phyloP scores from a whole-genome alignment of 2,888 invertebrate genomes.

The Ecliptopera silaceata region DNA sequence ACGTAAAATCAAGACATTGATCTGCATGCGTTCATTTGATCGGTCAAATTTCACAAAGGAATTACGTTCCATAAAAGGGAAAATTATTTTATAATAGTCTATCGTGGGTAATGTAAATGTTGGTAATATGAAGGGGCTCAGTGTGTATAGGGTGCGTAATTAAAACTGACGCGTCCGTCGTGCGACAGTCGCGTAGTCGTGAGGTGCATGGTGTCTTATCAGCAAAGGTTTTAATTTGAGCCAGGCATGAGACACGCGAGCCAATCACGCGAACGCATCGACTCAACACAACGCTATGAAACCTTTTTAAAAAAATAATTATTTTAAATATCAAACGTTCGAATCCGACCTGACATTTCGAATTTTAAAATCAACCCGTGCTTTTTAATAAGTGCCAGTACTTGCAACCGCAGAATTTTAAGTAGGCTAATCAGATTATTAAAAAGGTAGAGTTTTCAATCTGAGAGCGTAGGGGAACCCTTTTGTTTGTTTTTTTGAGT shows the following conservation, averaged over 20 bases:
- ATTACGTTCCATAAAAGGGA: background rate
- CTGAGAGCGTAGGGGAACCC: slow-evolving; percentile 50
- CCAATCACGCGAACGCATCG: slow-evolving; percentile 77
- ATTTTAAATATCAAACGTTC: slow-evolving; percentile 64
- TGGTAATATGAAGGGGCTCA: slow-evolving; percentile 63
- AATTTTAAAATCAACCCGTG: slow-evolving; percentile 36
- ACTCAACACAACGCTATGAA: slow-evolving; percentile 35
- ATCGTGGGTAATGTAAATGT: background rate
- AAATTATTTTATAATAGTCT: background rate
- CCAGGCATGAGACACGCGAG: slow-evolving; percentile 78
- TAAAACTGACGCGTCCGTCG: slow-evolving; percentile 74
- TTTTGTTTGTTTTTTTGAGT: slow-evolving; percentile 61
- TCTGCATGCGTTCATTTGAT: too few relatives aligned
- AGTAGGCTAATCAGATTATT: slow-evolving; percentile 40
- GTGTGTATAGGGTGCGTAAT: slow-evolving; percentile 76
- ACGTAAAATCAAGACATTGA: too few relatives aligned
- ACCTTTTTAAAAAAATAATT: slow-evolving; percentile 65
- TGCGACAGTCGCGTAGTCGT: slow-evolving; percentile 80
- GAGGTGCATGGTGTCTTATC: slow-evolving; percentile 79
- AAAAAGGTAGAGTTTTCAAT: slow-evolving; percentile 41
- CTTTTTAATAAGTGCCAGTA: slow-evolving; percentile 29
- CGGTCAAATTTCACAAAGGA: too few relatives aligned
- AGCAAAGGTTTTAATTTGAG: slow-evolving; percentile 78
- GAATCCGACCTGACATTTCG: slow-evolving; percentile 42
- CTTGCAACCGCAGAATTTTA: slow-evolving; percentile 28